Base-by-base conservation (phyloP, 2,113 vertebrate genomes). In the Labeo rohita region DNA sequence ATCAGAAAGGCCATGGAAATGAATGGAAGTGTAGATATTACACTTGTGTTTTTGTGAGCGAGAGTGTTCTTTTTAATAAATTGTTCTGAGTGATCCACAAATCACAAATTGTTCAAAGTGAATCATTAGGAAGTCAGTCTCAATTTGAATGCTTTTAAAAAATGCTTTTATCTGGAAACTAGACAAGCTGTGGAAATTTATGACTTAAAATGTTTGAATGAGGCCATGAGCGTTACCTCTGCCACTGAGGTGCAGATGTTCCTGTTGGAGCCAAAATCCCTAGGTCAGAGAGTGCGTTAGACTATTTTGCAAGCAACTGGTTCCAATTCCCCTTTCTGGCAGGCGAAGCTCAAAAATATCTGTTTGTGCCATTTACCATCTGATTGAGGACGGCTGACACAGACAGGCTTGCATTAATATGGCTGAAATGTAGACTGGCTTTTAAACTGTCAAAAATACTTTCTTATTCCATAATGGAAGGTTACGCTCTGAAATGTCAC, bases 401-500 rank as follows among this genome's bases (percentile, higher is more conserved):
- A 21, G 34, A 39, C 76, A 79, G 16, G 18, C 54, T 61, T 61
- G 54, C 36, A 23, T 61, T 61, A 45, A 79, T 79, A 61, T n/a
- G 13, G 9, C 36, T 45, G 54, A 80, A 63, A 12, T 13, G 9
- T 21, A 79, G 77, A 59, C 5, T 12, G 10, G 77, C 54, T 80
- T 80, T 61, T 49, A 49, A 75, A 50, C 72, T 4, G 45, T 50
- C 72, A 75, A 49, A 75, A 49, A 50, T 75, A 28, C 43, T 50
- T 75, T 75, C 43, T 75, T 75, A 45, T 75, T 75, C 72, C 11
- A 50, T 75, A 80, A 59, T 79, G 36, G 43, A n/a, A 79, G 28
- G 18, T 39, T 79, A 11, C 63, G 54, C 43, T 63, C 18, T 61
- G 56, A 43, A n/a, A 63, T 8, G 12, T 52, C n/a, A 16, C 3